Conservation (phyloP, 2,797 vertebrate species). For the Acridotheres tristis region DNA sequence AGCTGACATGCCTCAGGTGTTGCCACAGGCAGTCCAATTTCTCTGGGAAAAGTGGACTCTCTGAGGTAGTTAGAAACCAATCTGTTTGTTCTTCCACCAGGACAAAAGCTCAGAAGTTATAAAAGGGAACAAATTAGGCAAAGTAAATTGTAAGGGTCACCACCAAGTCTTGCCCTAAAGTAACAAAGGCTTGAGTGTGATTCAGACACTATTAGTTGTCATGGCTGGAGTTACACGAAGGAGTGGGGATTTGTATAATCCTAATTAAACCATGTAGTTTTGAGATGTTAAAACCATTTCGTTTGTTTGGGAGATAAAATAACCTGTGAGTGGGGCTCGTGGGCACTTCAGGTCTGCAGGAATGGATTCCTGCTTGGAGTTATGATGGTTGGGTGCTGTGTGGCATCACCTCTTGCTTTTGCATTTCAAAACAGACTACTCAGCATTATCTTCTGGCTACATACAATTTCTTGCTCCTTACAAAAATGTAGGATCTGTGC, state of each 20-base stretch:
- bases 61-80: background rate
- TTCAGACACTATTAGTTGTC: background rate
- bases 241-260: background rate
- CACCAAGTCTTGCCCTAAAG: background rate
- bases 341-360: background rate
- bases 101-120: background rate
- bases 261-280: background rate
- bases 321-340: rapidly evolving
- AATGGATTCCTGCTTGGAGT: no score
- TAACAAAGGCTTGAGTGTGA: background rate
- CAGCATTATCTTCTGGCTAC: background rate
- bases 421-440: background rate
- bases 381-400: rapidly evolving
- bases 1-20: background rate
- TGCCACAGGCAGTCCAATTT: background rate
- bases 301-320: background rate
- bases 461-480: background rate
- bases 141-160: background rate
- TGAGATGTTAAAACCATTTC: background rate
- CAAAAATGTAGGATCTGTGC: background rate
- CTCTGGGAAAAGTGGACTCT: background rate
- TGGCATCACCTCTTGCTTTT: background rate
- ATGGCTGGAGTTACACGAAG: background rate
- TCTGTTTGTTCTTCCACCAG: background rate
- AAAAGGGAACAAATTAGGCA: background rate